These are phyloP conservation scores for Calameuta idolon DNA, from an alignment of 2,888 invertebrate species.

Conservation along the genomic window DNA sequence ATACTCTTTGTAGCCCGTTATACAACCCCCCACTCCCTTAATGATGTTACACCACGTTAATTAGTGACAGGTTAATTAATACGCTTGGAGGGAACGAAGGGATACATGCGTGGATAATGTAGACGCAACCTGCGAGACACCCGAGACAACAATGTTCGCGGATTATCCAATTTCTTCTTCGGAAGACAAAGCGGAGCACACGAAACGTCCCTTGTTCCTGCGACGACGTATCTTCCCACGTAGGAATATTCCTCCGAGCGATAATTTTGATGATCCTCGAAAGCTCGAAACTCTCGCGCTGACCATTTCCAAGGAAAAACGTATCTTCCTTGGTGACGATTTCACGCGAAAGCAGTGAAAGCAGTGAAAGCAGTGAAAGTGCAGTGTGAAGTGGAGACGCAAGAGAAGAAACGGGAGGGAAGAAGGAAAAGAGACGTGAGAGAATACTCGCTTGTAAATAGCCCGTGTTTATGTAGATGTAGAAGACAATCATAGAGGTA, in stretches of 20 bases:
- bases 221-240: not conserved
- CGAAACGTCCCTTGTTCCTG: not conserved
- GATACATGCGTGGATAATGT: not conserved
- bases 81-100: not conserved
- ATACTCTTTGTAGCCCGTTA: not conserved
- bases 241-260: not conserved
- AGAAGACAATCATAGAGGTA: constrained; percentile 27
- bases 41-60: not conserved
- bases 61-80: not conserved
- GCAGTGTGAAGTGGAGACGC: not conserved
- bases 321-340: not conserved
- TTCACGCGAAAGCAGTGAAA: not conserved
- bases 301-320: not conserved
- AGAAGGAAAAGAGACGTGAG: constrained; percentile 22
- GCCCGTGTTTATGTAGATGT: constrained; percentile 44
- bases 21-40: not conserved
- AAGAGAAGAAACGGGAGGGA: not conserved
- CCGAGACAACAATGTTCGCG: not conserved
- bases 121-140: not conserved
- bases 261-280: not conserved
- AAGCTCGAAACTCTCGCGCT: too few species aligned
- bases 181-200: not conserved
- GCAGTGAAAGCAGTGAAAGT: not conserved
- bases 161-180: not conserved
- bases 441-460: constrained; percentile 51